A percentile compares a stretch with the other conserved stretches of the same genome.
Conservation (phyloP, 2,797 vertebrate species). For the Pseudochaenichthys georgianus region DNA sequence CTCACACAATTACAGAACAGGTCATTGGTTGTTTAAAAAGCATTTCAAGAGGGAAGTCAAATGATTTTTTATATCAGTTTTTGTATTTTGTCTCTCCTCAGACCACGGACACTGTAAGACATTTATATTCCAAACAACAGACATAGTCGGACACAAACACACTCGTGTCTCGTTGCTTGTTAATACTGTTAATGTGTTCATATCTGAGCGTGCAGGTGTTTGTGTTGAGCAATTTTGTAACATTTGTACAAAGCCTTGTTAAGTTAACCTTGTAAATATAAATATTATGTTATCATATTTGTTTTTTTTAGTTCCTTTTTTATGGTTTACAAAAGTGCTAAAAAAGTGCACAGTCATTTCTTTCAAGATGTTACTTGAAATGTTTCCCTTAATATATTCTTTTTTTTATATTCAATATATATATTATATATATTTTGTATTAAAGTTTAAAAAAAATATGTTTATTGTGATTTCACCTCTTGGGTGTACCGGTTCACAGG, state of each 20-base stretch:
- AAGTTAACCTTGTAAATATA: constrained; percentile 90
- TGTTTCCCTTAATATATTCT: constrained; percentile 83
- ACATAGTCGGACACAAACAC: constrained; percentile 3
- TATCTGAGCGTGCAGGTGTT: constrained; percentile 74
- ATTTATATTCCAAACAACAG: constrained; percentile 10
- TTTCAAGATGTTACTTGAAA: constrained; percentile 89
- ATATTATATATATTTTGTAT: constrained; percentile 86
- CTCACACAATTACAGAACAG: constrained; percentile 1
- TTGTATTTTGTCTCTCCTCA: constrained; percentile 45
- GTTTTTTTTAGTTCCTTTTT: constrained; percentile 78
- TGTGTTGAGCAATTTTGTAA: constrained; percentile 84
- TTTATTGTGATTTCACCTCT: constrained; percentile 82
- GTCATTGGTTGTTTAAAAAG: constrained; percentile 6
- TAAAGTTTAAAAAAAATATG: constrained; percentile 77
- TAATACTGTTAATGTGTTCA: constrained; percentile 68
- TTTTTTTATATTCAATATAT: constrained; percentile 86
- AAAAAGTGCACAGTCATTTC: constrained; percentile 79
- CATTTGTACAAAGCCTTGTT: constrained; percentile 90
- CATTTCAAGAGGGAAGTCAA: constrained; percentile 42
- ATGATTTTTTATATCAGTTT: constrained; percentile 57
- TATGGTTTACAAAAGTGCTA: constrained; percentile 87
- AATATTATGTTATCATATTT: constrained; percentile 82
- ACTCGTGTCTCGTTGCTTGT: constrained; percentile 58
- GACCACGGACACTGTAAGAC: constrained; percentile 61
- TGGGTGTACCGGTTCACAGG: constrained; percentile 79